Percentiles rank a stretch among this genome's conserved stretches.
Evolutionary conservation across 2,113 vertebrate genomes (phyloP).

Genomic region (Hucho hucho): DNA sequence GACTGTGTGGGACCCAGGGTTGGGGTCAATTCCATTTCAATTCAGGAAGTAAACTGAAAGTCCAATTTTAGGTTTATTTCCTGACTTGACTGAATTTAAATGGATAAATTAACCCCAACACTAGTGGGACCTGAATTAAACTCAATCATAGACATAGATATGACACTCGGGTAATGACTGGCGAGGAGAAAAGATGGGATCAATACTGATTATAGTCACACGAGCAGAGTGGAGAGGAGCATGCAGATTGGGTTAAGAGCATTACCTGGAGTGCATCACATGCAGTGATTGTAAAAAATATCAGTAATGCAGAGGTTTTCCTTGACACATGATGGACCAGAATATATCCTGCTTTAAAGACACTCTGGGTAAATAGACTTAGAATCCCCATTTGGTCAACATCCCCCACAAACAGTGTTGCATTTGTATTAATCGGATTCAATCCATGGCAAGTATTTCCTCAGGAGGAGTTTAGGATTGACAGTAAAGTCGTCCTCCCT

Average conservation of each 20-base stretch:
- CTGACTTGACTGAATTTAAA: no score
- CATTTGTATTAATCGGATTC: no score
- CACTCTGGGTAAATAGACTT: neutral
- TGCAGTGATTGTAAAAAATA: slow-evolving; percentile 9
- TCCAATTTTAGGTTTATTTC: no score
- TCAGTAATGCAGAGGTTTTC: neutral
- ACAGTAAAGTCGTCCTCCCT: neutral
- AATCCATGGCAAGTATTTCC: no score
- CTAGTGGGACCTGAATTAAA: neutral
- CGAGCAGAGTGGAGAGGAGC: neutral
- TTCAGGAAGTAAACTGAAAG: neutral
- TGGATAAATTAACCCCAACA: neutral
- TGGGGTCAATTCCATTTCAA: neutral
- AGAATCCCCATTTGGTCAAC: slow-evolving; percentile 1
- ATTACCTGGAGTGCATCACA: neutral
- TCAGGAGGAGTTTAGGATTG: neutral
- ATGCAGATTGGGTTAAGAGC: neutral
- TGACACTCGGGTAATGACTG: neutral
- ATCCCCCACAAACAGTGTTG: neutral
- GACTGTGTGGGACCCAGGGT: neutral
- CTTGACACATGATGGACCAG: neutral
- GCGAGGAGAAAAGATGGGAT: neutral
- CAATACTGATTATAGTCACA: neutral
- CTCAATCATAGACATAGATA: neutral
- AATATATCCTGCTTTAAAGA: neutral